Conservation (phyloP, 2,797 vertebrate genomes). For the Sebastes iracundus region DNA sequence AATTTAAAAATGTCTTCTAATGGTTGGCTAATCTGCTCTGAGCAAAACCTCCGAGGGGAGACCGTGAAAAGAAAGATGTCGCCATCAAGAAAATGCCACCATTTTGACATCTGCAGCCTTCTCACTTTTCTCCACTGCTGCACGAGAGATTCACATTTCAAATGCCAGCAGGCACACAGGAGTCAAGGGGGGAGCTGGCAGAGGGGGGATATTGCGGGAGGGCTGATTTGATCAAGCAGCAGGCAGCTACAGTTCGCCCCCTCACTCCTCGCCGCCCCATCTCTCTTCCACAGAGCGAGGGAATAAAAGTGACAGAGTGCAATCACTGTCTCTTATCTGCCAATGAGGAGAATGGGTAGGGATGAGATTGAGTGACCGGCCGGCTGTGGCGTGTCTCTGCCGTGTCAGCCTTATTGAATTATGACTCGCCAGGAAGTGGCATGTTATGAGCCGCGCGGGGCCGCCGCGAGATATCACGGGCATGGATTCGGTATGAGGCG, state of each 20-base stretch:
- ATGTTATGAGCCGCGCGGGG: constrained; percentile 55
- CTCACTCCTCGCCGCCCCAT: constrained; percentile 29
- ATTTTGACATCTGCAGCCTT: constrained; percentile 30
- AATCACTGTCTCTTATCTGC: constrained; percentile 77
- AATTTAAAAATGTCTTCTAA: constrained; percentile 4
- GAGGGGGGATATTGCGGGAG: constrained; percentile 40
- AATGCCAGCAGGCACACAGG: constrained; percentile 62
- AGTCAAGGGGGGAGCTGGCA: neutral
- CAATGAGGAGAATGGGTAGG: constrained; percentile 65
- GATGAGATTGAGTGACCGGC: constrained; percentile 66
- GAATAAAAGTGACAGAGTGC: constrained; percentile 76
- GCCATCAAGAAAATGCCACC: constrained; percentile 47
- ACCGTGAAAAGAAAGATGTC: constrained; percentile 39
- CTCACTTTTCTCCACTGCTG: constrained; percentile 36
- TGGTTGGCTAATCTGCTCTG: neutral
- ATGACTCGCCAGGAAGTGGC: constrained; percentile 67
- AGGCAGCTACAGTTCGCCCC: constrained; percentile 40
- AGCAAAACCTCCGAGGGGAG: neutral
- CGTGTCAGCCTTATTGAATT: constrained; percentile 77
- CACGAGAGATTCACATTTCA: constrained; percentile 57
- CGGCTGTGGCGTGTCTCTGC: constrained; percentile 57
- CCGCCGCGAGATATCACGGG: constrained; percentile 19
- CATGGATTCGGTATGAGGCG: constrained; percentile 21
- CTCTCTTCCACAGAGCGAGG: constrained; percentile 52
- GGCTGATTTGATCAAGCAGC: constrained; percentile 70